These are phyloP conservation scores for Teleiodes luculella DNA, from an alignment of 2,888 invertebrate genomes.

Conservation along the genomic window DNA sequence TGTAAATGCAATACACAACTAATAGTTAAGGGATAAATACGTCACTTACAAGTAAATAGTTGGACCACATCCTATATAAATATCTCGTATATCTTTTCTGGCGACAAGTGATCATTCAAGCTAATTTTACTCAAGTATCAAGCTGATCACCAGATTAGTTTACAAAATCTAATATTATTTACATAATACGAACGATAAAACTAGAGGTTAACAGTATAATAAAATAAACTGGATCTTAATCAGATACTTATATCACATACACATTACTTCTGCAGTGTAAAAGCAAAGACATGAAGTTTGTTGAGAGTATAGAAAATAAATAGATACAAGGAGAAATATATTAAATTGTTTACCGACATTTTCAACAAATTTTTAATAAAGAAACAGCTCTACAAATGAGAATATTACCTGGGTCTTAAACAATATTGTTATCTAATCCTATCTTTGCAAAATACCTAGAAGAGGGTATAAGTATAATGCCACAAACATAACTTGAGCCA, in stretches of 20 bases:
- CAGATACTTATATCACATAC: conserved; percentile 70
- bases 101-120: conserved; percentile 14
- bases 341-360: background rate
- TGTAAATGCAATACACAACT: conserved; percentile 27
- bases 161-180: conserved; percentile 66
- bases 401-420: too few species aligned
- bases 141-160: conserved; percentile 41
- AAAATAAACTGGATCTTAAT: conserved; percentile 65
- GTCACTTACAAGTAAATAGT: conserved; percentile 26
- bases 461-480: too few species aligned
- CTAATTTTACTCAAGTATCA: conserved; percentile 15
- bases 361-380: background rate
- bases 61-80: conserved; percentile 28
- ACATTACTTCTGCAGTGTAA: conserved; percentile 52
- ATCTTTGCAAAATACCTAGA: too few species aligned
- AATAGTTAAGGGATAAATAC: conserved; percentile 14
- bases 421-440: too few species aligned
- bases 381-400: too few species aligned
- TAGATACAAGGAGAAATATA: conserved; percentile 9
- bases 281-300: conserved; percentile 44
- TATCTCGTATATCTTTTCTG: conserved; percentile 13
- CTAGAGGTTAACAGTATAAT: conserved; percentile 55
- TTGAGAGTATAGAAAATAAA: conserved; percentile 48
- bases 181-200: conserved; percentile 60
- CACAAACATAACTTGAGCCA: too few species aligned